phyloP scores from a whole-genome alignment of 2,888 invertebrate species.

The Lycocerus yunnanus region DNA sequence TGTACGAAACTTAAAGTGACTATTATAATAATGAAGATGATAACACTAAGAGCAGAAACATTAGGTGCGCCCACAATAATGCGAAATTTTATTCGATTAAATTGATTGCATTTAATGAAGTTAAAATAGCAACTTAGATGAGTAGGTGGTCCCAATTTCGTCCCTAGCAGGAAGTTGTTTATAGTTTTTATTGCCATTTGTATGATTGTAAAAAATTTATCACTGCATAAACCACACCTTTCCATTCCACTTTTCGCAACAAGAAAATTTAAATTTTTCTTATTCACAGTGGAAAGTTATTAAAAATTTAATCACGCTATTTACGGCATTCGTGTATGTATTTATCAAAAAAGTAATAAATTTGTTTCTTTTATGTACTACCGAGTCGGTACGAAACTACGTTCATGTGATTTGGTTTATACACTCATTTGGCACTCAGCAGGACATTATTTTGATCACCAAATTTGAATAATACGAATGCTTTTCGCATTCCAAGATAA shows the following conservation, averaged over 20 bases:
- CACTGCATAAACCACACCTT: neutral
- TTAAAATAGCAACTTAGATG: neutral
- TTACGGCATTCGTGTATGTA: conserved; percentile 5
- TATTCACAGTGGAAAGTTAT: neutral
- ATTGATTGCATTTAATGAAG: neutral
- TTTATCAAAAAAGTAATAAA: conserved; percentile 14
- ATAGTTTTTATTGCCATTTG: conserved; percentile 11
- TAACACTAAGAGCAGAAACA: neutral
- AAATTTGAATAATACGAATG: conserved; percentile 34
- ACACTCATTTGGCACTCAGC: conserved; percentile 28
- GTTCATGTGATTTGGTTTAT: conserved; percentile 2
- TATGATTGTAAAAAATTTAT: neutral
- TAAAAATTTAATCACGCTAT: conserved; percentile 4
- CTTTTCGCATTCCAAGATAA: conserved; percentile 30
- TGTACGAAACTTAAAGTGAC: neutral
- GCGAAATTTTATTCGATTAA: neutral
- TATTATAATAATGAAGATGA: neutral
- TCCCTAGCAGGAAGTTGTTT: conserved; percentile 12
- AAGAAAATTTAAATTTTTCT: neutral
- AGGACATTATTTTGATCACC: conserved; percentile 27
- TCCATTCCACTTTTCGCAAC: neutral
- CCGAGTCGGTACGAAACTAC: neutral
- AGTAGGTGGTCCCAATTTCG: conserved; percentile 8
- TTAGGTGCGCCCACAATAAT: neutral
- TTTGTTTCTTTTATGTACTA: neutral